Evolutionary conservation across 2,888 invertebrate species (phyloP), one percentile per base, ranked within the genome.

Genomic region (Cerastis leucographa): DNA sequence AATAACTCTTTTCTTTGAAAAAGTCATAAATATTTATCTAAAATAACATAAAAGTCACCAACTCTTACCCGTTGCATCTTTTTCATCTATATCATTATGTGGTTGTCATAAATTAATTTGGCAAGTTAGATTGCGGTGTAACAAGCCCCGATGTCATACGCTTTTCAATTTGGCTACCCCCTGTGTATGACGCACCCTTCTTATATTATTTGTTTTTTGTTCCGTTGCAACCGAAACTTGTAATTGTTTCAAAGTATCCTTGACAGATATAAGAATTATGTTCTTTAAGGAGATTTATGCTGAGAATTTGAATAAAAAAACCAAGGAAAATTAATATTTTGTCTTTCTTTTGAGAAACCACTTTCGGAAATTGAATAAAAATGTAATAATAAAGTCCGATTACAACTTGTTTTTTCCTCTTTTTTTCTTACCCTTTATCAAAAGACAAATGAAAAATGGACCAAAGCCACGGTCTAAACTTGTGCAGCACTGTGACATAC

Each of bases 41-140:
- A 44, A 46, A 29, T 7, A 35, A 49, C 5, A 62, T 65, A 14
- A 25, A 42, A 54, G 22, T n/a, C 35, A n/a, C 14, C n/a, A 49
- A 22, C 1, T 65, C 46, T n/a, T n/a, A 7, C 49, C 56, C 17
- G 42, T 61, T 61, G 44, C 51, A 54, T 46, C n/a, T 59, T 19
- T 61, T 61, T 61, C 59, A 62, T 59, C 11, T 68, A 67, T 51
- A 44, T 74, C 71, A 69, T 85, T 81, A 85, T 74, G 67, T 87
- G 90, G 89, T 90, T 90, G 89, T 94, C 93, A 93, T 94, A 94
- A 94, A 94, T 95, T 95, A 95, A 95, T 95, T 95, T 94, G 89
- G 89, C 89, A 95, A 95, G 94, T 95, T 95, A 95, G 91, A 95
- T 95, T 94, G 93, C 92, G 92, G 71, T 85, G 88, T 84, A 79